phyloP scores from a whole-genome alignment of 2,797 vertebrate genomes.

The Dendrocincla tyrannina region DNA sequence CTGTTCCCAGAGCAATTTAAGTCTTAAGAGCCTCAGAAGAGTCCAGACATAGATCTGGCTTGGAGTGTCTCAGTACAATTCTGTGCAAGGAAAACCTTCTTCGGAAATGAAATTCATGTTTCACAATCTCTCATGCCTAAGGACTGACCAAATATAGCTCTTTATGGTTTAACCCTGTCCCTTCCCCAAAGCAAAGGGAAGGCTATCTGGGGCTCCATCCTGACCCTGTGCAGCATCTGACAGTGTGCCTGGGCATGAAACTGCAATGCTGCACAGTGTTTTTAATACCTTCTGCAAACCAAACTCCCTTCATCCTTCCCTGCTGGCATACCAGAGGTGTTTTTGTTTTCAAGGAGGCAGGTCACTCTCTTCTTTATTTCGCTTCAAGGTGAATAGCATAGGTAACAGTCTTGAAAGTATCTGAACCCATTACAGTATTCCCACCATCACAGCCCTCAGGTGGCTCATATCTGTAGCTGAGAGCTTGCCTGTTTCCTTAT shows the following conservation, averaged over 20 bases:
- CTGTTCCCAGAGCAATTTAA: background rate
- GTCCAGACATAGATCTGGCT: background rate
- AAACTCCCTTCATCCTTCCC: background rate
- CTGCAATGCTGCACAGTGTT: background rate
- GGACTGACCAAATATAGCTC: background rate
- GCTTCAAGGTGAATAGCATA: background rate
- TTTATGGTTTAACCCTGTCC: background rate
- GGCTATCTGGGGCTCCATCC: background rate
- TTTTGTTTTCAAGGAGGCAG: background rate
- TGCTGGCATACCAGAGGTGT: background rate
- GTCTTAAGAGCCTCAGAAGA: background rate
- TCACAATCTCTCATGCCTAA: background rate
- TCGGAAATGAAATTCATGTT: background rate
- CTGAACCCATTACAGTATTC: background rate
- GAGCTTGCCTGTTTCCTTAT: conserved; percentile 23
- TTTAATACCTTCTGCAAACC: background rate
- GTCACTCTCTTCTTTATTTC: background rate
- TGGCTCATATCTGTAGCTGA: background rate
- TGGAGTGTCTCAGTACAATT: background rate
- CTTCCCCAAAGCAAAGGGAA: background rate
- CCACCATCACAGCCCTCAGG: background rate
- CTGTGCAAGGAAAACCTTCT: background rate
- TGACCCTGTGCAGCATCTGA: background rate
- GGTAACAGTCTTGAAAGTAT: background rate
- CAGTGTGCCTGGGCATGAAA: background rate